Base-by-base conservation (phyloP, 1,140 invertebrate species). In the Drosophila parabipectinata region DNA sequence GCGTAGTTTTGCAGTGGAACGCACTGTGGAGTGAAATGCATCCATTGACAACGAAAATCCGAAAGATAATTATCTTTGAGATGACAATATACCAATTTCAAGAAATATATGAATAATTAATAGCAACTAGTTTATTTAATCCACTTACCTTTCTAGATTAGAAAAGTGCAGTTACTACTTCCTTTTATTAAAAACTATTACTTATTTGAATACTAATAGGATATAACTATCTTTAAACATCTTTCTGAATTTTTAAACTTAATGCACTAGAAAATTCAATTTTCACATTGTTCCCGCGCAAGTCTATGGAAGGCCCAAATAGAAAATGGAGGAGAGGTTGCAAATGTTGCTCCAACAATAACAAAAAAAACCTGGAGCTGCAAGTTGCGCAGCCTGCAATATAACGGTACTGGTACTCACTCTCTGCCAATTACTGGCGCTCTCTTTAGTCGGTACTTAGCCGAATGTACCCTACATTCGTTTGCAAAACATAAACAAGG, bases 401-500 rank as follows among this genome's bases (percentile, higher is more conserved):
- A 51, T 44, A 82, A 77, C 68, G 18, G 18, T 18, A 18, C 18
- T 18, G 73, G 51, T 52, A 45, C 41, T 50, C 63, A 47, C 32
- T 53, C 32, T 60, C 61, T 39, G 53, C 4, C 51, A 53, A 30
- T 34, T 53, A 34, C 24, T 39, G 18, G 10, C 51, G 8, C 28
- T 51, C 30, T 77, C 57, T 56, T 32, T 53, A 32, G 41, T 78
- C 73, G 62, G 45, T 64, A 58, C 53, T 71, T 69, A 83, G 62
- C 72, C 79, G 79, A 82, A 63, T 48, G 60, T 87, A 83, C 83
- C 83, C 83, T 79, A 87, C 75, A 87, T 87, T 88, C 62, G 68
- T 59, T 68, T 72, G 80, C 64, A 87, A 83, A 87, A 77, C 76
- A 79, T 89, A 88, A 88, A 90, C 83, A 88, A 89, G 83, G 84